Evolutionary conservation across 1,140 invertebrate genomes (phyloP), one percentile per base, ranked within the genome.

Genomic region (Steinernema khuongi): DNA sequence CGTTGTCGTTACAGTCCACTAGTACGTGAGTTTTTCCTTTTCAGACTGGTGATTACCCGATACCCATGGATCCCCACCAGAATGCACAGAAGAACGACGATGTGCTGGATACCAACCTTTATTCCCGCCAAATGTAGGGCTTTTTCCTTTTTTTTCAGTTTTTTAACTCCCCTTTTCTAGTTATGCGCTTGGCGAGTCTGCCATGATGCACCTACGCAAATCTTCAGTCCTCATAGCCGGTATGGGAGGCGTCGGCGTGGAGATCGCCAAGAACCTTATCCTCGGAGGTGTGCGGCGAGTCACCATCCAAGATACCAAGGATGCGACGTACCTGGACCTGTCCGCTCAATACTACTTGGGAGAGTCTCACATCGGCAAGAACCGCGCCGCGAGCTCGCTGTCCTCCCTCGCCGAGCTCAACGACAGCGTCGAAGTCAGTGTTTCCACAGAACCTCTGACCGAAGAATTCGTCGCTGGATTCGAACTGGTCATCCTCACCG

Each of bases 181-280:
- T 50, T 84, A 84, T 70, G 81, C 83, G 0, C 66, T 84, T n/a
- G 83, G 83, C 14, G 82, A 84, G 67, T 81, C 82, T 0, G 83
- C 83, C 17, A 84, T 84, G 83, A 44, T 76, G 11, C 78, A 84
- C 68, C 74, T 84, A 1, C 79, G 83, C 11, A 75, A 77, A 14
- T 72, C 83, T 1, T 70, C 71, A 1, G 84, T 99, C 18, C 89
- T 99, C 19, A 91, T 99, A 68, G 94, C 91, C 7, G 97, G 97
- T 1, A 88, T 99, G 70, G 92, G 92, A 70, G 96, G 95, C 68
- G 89, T 99, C 33, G 97, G 97, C 17, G 91, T 99, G 11, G 97
- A 99, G 88, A 90, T 98, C 73, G 95, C 96, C 0, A 99, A 99
- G 88, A 99, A 99, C 88, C 91, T 99, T 74, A 95, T 98, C 81